Base-by-base conservation (phyloP, 2,888 invertebrate species). In the Amiota mariae region DNA sequence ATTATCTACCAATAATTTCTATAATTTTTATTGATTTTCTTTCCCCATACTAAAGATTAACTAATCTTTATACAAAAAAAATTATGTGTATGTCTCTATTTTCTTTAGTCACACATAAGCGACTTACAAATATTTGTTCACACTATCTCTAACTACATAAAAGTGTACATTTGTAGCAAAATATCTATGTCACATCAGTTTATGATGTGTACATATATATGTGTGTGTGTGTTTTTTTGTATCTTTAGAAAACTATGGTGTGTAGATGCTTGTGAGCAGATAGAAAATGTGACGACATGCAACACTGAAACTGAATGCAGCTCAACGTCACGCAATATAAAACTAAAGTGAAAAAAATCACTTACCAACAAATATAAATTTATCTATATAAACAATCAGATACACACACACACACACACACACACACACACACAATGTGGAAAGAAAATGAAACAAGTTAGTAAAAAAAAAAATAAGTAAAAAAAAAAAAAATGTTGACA, bases 391-490 rank as follows among this genome's bases (percentile, higher is more conserved):
- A 36, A 36, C 8, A 36, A n/a, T n/a, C 36, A 51, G 8, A 12
- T 12, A n/a, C 54, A 51, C 8, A 51, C 10, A 51, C 8, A 51
- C 4, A 51, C n/a, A 4, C 8, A 36, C 36, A 51, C 54, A 12
- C 54, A n/a, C 54, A 51, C 8, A 51, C 10, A 51, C 8, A 51
- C 4, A 51, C n/a, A 4, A 2, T 24, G 24, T 2, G 24, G 2
- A 2, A 54, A 54, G 54, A 8, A 54, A 54, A 54, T 54, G 13
- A 13, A 59, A 59, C n/a, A 59, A 59, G 59, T 59, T 18, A 59
- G 1, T 6, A 18, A 59, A 59, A 57, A 49, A 49, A 66, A 20
- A 48, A 13, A 70, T 71, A 76, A 48, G 13, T 54, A 48, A 54
- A 3, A 66, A 49, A 49, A 24, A 46, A 24, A 20, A 64, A 66